A percentile compares a stretch with the other conserved stretches of the same genome.
These are phyloP conservation scores for Corythornis vintsioides DNA, from an alignment of 2,113 vertebrate species.

Conservation along the genomic window DNA sequence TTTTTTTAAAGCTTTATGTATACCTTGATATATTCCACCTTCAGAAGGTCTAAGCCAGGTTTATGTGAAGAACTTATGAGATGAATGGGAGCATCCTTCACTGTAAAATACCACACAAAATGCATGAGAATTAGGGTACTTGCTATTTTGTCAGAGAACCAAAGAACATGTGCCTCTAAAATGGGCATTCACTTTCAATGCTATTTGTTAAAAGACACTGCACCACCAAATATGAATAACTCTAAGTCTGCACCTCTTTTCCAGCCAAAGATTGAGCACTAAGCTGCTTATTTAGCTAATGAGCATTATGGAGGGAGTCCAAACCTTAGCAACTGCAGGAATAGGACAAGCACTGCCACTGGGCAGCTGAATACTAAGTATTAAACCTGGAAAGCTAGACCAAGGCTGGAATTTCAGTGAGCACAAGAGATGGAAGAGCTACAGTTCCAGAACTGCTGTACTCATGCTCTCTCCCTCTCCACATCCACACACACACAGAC, in stretches of 20 bases:
- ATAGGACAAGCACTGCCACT: not conserved
- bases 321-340: not conserved
- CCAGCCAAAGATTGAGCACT: not conserved
- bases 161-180: not conserved
- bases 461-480: too few species aligned
- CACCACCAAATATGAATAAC: not conserved
- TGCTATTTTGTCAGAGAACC: not conserved
- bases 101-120: conserved; percentile 69
- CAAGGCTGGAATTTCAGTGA: not conserved
- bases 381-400: not conserved
- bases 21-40: conserved; percentile 93
- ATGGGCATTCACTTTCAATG: not conserved
- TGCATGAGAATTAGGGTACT: not conserved
- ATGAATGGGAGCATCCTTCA: conserved; percentile 80
- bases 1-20: not conserved
- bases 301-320: not conserved
- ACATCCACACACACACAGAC: not conserved
- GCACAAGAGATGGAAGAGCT: not conserved
- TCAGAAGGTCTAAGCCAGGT: conserved; percentile 86
- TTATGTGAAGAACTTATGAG: conserved; percentile 90
- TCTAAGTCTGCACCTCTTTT: not conserved
- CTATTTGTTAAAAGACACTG: not conserved
- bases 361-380: not conserved
- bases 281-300: not conserved
- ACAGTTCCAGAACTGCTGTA: not conserved